A percentile compares a stretch with the other conserved stretches of the same genome.
phyloP scores from a whole-genome alignment of 1,140 invertebrate genomes.

The Metaphire vulgaris region DNA sequence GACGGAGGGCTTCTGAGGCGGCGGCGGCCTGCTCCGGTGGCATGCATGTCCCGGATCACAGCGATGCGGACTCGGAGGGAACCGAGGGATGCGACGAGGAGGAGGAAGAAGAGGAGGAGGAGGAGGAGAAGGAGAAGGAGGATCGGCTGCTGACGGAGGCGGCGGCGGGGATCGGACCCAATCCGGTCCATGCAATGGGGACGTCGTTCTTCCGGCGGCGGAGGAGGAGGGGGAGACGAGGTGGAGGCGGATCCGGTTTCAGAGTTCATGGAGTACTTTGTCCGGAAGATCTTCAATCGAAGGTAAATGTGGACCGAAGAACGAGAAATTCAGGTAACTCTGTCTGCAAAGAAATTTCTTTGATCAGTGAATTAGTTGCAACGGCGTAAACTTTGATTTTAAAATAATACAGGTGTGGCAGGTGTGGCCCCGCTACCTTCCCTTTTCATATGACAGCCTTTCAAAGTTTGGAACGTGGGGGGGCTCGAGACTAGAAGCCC shows the following conservation, averaged over 20 bases:
- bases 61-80: slow-evolving; percentile 19
- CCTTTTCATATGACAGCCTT: too few relatives aligned
- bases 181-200: not conserved
- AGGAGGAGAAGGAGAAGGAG: not conserved
- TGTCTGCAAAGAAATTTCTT: too few relatives aligned
- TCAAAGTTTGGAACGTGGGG: too few relatives aligned
- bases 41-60: not conserved
- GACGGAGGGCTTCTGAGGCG: not conserved
- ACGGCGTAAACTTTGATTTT: too few relatives aligned
- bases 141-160: not conserved
- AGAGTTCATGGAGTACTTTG: slow-evolving; percentile 13
- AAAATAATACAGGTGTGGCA: too few relatives aligned
- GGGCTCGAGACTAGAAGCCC: too few relatives aligned
- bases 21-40: not conserved
- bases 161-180: not conserved
- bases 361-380: too few relatives aligned
- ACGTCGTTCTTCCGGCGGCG: not conserved
- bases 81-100: slow-evolving; percentile 19
- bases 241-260: not conserved
- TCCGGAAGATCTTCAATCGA: slow-evolving; percentile 11
- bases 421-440: too few relatives aligned
- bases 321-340: too few relatives aligned
- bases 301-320: too few relatives aligned
- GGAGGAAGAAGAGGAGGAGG: slow-evolving; percentile 5
- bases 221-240: not conserved